These are phyloP conservation scores for Cettia cetti DNA, from an alignment of 2,113 vertebrate genomes.

Conservation along the genomic window DNA sequence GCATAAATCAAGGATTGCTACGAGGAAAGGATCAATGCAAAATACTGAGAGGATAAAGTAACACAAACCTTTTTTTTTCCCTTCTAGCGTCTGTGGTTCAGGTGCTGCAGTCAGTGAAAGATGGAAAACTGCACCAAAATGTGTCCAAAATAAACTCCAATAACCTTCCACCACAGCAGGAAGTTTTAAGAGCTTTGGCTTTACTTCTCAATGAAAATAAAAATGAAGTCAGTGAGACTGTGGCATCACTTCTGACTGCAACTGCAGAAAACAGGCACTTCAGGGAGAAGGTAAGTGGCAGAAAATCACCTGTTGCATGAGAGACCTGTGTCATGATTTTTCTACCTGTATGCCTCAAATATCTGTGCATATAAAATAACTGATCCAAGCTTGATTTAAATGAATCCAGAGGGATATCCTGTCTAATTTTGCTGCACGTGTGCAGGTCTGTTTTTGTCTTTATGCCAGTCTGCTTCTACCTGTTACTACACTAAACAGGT, in stretches of 20 bases:
- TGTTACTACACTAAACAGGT: background rate
- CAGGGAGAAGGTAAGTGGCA: conserved; percentile 84
- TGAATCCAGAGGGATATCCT: background rate
- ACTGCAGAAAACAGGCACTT: conserved; percentile 79
- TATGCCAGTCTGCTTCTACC: background rate
- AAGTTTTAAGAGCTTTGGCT: conserved; percentile 82
- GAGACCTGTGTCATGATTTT: background rate
- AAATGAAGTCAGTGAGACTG: conserved; percentile 77
- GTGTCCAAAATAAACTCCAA: conserved; percentile 73
- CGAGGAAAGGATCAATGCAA: background rate
- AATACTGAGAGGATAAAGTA: background rate
- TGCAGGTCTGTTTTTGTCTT: background rate
- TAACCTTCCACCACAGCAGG: conserved; percentile 77
- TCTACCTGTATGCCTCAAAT: background rate
- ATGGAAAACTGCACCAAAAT: conserved; percentile 70
- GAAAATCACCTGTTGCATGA: background rate
- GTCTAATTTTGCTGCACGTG: background rate
- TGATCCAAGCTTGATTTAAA: background rate
- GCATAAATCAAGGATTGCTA: background rate
- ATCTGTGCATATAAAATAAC: background rate
- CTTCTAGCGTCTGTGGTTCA: conserved; percentile 78
- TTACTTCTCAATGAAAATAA: conserved; percentile 82
- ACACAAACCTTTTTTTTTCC: background rate
- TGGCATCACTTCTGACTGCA: conserved; percentile 77
- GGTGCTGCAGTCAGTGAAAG: conserved; percentile 75